These are phyloP conservation scores for Cremastobaeus sp. DNA, from an alignment of 2,888 invertebrate species.

Conservation along the genomic window DNA sequence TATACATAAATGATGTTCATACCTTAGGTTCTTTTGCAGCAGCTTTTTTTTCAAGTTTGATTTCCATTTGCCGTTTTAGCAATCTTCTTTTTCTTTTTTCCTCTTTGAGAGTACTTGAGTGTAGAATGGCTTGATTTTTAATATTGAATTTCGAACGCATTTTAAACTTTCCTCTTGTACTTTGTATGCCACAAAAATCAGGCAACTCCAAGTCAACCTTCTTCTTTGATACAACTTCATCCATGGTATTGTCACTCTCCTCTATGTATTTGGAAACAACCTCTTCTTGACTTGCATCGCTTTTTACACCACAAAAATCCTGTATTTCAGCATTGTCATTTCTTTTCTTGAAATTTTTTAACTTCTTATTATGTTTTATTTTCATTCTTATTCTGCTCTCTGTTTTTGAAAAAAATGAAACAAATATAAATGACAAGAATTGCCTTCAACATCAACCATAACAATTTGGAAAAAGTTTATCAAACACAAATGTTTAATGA, in stretches of 20 bases:
- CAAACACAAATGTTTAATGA: too few relatives aligned
- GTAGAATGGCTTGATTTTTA: constrained; percentile 20
- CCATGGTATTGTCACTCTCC: not conserved
- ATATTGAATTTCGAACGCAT: constrained; percentile 28
- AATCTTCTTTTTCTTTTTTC: constrained; percentile 7
- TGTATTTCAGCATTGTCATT: not conserved
- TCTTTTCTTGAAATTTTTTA: not conserved
- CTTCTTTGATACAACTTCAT: not conserved
- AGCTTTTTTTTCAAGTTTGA: constrained; percentile 11
- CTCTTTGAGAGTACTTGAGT: constrained; percentile 13
- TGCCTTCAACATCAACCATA: too few relatives aligned
- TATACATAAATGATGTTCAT: too few relatives aligned
- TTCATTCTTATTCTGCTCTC: constrained; percentile 9
- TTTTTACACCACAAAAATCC: constrained; percentile 29
- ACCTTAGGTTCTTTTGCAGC: constrained; percentile 17
- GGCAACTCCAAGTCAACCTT: too few relatives aligned
- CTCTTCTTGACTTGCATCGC: constrained; percentile 16
- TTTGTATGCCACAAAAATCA: constrained; percentile 31
- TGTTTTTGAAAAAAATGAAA: too few relatives aligned
- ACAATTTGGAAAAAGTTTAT: too few relatives aligned
- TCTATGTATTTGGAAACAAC: constrained; percentile 1
- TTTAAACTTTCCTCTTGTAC: constrained; percentile 23
- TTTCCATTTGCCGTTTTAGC: not conserved
- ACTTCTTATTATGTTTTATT: not conserved
- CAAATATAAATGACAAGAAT: too few relatives aligned